These are phyloP conservation scores for Felis chaus DNA, from an alignment of 2,113 vertebrate species.

Conservation along the genomic window DNA sequence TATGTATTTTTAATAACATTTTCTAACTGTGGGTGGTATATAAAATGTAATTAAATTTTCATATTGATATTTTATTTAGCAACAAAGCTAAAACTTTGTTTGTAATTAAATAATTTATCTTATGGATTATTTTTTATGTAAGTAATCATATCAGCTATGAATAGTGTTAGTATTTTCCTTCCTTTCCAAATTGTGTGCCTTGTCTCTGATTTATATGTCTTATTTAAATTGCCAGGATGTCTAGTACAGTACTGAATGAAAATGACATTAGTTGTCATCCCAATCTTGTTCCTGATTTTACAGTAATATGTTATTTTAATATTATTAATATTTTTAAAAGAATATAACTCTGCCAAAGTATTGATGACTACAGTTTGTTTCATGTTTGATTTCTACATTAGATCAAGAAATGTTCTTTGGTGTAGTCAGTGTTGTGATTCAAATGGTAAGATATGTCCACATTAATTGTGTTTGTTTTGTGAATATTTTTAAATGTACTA, in stretches of 20 bases:
- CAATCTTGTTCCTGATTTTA: background rate
- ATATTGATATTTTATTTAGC: background rate
- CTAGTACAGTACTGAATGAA: background rate
- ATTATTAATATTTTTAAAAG: conserved; percentile 18
- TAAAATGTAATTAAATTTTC: conserved; percentile 11
- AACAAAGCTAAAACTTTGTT: background rate
- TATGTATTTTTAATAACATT: background rate
- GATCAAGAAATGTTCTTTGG: conserved; percentile 24
- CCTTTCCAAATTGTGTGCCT: background rate
- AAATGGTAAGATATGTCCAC: background rate
- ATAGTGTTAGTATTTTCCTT: background rate
- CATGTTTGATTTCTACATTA: conserved; percentile 1
- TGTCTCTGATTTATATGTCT: background rate
- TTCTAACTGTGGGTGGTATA: background rate
- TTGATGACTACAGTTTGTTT: background rate
- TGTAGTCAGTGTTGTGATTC: conserved; percentile 1
- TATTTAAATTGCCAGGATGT: background rate
- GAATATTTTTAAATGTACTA: background rate
- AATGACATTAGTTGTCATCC: background rate
- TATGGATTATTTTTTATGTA: background rate
- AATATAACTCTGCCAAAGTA: conserved; percentile 25
- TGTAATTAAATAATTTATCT: background rate
- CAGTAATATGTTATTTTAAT: background rate
- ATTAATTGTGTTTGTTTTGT: background rate
- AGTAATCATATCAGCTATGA: background rate